phyloP scores from a whole-genome alignment of 2,113 vertebrate genomes.

The Ameiurus melas region DNA sequence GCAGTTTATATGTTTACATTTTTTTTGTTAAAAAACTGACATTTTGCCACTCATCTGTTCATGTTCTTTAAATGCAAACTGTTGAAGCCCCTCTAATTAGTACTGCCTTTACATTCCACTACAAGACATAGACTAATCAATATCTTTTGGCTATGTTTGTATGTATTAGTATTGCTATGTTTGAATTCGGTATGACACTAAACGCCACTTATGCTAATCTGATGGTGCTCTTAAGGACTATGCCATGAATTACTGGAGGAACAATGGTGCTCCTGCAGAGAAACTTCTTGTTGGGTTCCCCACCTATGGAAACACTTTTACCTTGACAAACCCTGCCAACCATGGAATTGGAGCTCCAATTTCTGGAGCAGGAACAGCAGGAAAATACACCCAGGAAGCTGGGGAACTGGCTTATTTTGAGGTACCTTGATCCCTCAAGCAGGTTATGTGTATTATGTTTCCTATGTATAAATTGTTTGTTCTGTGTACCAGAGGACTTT shows the following conservation, averaged over 20 bases:
- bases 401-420: slow-evolving; percentile 73
- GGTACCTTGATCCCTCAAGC: slow-evolving; percentile 43
- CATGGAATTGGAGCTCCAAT: slow-evolving; percentile 60
- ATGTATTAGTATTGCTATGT: neutral
- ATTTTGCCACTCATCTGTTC: neutral
- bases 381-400: slow-evolving; percentile 66
- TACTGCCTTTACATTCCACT: neutral
- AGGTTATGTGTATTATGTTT: neutral
- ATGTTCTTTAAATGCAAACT: neutral
- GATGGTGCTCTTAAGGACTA: slow-evolving; percentile 60
- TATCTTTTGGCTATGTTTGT: neutral
- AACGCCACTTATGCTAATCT: neutral
- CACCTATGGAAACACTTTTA: slow-evolving; percentile 66
- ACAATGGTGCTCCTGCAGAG: slow-evolving; percentile 61
- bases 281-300: slow-evolving; percentile 73
- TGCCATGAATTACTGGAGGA: slow-evolving; percentile 63
- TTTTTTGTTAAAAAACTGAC: neutral
- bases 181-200: neutral
- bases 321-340: slow-evolving; percentile 58
- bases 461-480: neutral
- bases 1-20: no score
- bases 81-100: neutral
- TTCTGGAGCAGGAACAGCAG: slow-evolving; percentile 59
- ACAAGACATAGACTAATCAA: neutral
- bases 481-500: neutral